Base-by-base conservation (phyloP, 2,113 vertebrate genomes). In the Paedocypris sp. region DNA sequence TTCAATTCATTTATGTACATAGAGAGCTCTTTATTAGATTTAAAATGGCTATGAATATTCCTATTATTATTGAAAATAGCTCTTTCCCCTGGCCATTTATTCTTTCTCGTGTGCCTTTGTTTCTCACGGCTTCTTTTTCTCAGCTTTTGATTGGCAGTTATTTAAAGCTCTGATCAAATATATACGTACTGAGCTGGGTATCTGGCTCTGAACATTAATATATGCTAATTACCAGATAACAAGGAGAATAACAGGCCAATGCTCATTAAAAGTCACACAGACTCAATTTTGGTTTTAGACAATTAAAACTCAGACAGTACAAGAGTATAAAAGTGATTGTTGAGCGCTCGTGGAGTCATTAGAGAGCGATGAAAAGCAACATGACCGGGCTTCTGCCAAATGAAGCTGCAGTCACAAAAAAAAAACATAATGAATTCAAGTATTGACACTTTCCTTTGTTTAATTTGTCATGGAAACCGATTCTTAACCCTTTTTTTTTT, bases 191-290 rank as follows among this genome's bases (percentile, higher is more conserved):
- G 51, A 38, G 18, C 18, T 35, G 16, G 19, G 35, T 47, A 63
- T 50, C 12, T 49, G 38, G 31, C 35, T 45, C 53, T 67, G 61
- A 62, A 67, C 60, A 60, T 63, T 73, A 69, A 69, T 78, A 67
- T 62, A 65, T 71, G 69, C 72, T 81, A 80, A 83, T 83, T 77
- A 72, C 63, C 78, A 81, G 80, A 81, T 81, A 82, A 82, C 77
- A 68, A 79, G 67, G 54, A 70, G 71, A 82, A 78, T 79, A 83
- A 80, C 68, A 71, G 64, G 58, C 51, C 60, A 66, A 56, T 59
- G 61, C 74, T 81, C 64, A 84, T 82, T 82, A 81, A 78, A 80
- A 79, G 72, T 75, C 69, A 74, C 76, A 68, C 64, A 68, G 66
- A 67, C 52, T 45, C 41, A 19, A 45, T 62, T 66, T 62, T 39